These are phyloP conservation scores for Poecilobothrus nobilitatus DNA, from an alignment of 2,888 invertebrate species.

Conservation along the genomic window DNA sequence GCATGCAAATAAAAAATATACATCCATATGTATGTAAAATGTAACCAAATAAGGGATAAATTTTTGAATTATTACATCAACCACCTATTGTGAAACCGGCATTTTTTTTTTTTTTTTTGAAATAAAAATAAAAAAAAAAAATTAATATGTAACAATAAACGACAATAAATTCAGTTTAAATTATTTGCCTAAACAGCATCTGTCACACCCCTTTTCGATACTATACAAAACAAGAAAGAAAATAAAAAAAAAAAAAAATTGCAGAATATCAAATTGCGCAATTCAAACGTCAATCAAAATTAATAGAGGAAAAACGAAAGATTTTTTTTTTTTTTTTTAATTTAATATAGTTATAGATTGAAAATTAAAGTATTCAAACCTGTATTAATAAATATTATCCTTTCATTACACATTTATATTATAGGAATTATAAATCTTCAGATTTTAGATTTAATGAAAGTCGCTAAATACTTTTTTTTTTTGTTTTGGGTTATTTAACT, in stretches of 20 bases:
- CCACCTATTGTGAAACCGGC: not conserved
- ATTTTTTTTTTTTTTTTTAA: too few species aligned
- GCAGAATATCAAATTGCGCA: not conserved
- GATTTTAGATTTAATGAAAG: too few species aligned
- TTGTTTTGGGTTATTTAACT: too few species aligned
- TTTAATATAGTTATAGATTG: too few species aligned
- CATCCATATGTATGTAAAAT: not conserved
- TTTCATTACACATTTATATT: too few species aligned
- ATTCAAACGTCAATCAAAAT: not conserved
- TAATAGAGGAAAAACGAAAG: too few species aligned
- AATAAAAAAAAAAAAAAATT: not conserved
- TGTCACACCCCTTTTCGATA: not conserved
- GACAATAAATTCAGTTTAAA: not conserved
- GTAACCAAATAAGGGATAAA: slow-evolving; percentile 3
- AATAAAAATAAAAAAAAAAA: too few species aligned
- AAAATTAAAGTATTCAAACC: too few species aligned
- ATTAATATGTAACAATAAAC: not conserved
- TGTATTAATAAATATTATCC: too few species aligned
- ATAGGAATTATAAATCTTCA: too few species aligned
- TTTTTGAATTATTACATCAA: slow-evolving; percentile 1
- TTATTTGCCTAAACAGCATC: not conserved
- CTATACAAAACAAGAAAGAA: too few species aligned
- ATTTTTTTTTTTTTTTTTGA: not conserved
- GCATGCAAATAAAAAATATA: not conserved
- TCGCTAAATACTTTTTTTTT: too few species aligned